A percentile compares a stretch with the other conserved stretches of the same genome.
These are phyloP conservation scores for Brachionus asplanchnoidis DNA, from an alignment of 1,140 invertebrate genomes.

Conservation along the genomic window DNA sequence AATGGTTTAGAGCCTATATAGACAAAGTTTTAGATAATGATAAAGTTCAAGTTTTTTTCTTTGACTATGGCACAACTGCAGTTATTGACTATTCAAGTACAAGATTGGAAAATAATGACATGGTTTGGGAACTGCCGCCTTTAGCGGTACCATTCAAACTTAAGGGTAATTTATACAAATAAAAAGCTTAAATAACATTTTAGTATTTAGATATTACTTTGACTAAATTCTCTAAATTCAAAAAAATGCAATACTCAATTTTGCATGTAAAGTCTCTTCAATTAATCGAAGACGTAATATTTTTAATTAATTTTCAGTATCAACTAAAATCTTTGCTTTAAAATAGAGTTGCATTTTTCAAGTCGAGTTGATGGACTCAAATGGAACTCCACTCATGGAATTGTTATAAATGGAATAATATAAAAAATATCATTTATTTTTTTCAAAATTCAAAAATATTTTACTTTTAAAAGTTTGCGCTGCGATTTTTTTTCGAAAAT, in stretches of 20 bases:
- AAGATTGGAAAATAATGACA: not conserved
- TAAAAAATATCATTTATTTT: no score
- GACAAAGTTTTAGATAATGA: not conserved
- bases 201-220: not conserved
- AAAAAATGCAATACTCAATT: slow-evolving; percentile 8
- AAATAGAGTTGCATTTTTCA: not conserved
- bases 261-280: not conserved
- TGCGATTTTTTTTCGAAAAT: no score
- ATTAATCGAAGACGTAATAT: slow-evolving; percentile 6
- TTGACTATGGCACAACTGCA: slow-evolving; percentile 19
- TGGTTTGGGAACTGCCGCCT: not conserved
- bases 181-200: not conserved
- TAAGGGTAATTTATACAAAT: not conserved
- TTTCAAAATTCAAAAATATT: no score
- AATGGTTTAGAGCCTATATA: slow-evolving; percentile 32
- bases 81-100: not conserved
- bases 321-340: not conserved
- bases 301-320: not conserved
- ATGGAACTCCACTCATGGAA: not conserved
- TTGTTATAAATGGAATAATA: no score
- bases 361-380: not conserved
- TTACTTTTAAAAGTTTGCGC: no score
- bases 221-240: not conserved
- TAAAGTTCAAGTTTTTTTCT: not conserved
- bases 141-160: not conserved